Evolutionary conservation across 2,888 invertebrate species (phyloP).

Genomic region (Machimus rusticus): DNA sequence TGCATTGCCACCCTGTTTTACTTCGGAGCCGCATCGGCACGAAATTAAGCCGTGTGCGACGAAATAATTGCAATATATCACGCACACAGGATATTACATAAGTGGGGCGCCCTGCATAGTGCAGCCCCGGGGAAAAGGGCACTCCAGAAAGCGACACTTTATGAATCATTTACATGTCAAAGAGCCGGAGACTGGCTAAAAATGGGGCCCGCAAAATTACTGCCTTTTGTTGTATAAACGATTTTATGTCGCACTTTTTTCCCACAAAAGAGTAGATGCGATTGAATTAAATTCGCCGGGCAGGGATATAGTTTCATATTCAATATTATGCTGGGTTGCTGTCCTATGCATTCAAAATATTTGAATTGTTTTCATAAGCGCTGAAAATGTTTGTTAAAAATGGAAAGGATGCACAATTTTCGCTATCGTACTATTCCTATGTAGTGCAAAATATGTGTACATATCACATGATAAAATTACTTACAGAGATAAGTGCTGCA

Average conservation of each 20-base stretch:
- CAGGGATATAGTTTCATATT: neutral
- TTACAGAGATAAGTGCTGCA: neutral
- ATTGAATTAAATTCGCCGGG: neutral
- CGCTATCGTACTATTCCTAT: no score
- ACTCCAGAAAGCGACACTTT: neutral
- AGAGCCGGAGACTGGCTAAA: neutral
- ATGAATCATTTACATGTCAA: constrained; percentile 6
- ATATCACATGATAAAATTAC: neutral
- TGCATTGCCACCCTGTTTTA: neutral
- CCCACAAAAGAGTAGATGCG: neutral
- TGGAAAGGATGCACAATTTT: no score
- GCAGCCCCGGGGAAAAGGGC: neutral
- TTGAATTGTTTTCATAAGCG: neutral
- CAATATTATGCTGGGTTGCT: neutral
- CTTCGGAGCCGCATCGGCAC: neutral
- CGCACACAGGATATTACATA: neutral
- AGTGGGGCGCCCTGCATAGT: neutral
- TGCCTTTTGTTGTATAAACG: neutral
- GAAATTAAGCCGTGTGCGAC: neutral
- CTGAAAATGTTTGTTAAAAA: no score
- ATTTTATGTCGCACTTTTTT: neutral
- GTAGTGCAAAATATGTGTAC: neutral
- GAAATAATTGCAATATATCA: constrained; percentile 11
- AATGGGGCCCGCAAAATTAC: neutral
- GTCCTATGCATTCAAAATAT: neutral